Evolutionary conservation across 2,888 invertebrate genomes (phyloP).

Genomic region (Ornithoptera alexandrae): DNA sequence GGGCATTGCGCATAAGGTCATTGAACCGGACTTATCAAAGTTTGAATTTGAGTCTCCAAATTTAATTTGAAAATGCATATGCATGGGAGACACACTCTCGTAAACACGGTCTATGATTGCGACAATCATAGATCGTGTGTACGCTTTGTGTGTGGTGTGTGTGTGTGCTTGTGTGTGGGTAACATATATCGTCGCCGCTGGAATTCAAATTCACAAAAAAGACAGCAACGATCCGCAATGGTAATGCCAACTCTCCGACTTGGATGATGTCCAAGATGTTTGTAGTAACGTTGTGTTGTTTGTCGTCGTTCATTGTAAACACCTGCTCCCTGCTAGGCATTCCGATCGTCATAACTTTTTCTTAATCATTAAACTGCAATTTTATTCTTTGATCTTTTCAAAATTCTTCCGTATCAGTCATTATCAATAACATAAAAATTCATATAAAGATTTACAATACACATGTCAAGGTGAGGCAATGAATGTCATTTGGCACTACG

Average conservation of each 20-base stretch:
- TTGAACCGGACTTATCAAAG: slow-evolving; percentile 72
- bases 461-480: too few species aligned
- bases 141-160: too few species aligned
- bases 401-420: background rate
- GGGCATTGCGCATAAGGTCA: slow-evolving; percentile 66
- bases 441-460: background rate
- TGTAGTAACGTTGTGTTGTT: slow-evolving; percentile 49
- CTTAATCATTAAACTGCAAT: slow-evolving; percentile 38
- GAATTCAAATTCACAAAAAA: slow-evolving; percentile 42
- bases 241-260: slow-evolving; percentile 40
- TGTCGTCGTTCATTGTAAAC: slow-evolving; percentile 54
- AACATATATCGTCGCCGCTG: slow-evolving; percentile 40
- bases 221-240: slow-evolving; percentile 36
- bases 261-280: slow-evolving; percentile 54
- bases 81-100: slow-evolving; percentile 50
- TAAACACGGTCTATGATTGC: slow-evolving; percentile 40
- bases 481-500: too few species aligned
- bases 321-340: slow-evolving; percentile 49
- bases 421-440: background rate
- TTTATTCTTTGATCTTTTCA: slow-evolving; percentile 32
- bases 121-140: slow-evolving; percentile 9
- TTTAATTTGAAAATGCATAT: slow-evolving; percentile 48
- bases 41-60: slow-evolving; percentile 62
- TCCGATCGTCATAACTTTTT: slow-evolving; percentile 47
- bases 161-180: slow-evolving; percentile 27